Percentiles rank a stretch among this genome's conserved stretches.
phyloP scores from a whole-genome alignment of 2,113 vertebrate species.

The Tauraco erythrolophus region DNA sequence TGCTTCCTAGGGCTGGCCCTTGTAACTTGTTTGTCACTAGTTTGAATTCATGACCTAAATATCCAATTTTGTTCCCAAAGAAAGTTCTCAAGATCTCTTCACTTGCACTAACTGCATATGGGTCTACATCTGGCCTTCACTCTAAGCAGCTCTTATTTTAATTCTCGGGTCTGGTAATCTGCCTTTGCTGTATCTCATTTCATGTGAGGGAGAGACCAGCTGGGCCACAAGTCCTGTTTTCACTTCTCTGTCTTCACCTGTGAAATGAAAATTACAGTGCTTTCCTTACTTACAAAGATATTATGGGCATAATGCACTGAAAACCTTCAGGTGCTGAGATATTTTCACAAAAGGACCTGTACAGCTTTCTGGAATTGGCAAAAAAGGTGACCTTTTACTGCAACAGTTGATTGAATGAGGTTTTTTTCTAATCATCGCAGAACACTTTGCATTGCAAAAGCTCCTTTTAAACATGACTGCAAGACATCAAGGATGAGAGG shows the following conservation, averaged over 20 bases:
- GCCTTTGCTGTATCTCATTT: neutral
- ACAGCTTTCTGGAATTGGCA: neutral
- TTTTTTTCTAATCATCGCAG: neutral
- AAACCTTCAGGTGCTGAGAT: neutral
- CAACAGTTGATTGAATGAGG: neutral
- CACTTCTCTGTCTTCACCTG: neutral
- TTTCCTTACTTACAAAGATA: neutral
- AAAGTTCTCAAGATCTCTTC: neutral
- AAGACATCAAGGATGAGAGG: neutral
- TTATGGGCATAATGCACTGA: neutral
- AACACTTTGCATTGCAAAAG: neutral
- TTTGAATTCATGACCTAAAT: neutral
- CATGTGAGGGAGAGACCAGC: neutral
- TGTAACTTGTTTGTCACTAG: neutral
- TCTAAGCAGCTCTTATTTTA: neutral
- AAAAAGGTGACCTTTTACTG: neutral
- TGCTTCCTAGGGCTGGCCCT: neutral
- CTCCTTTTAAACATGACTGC: neutral
- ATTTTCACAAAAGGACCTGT: neutral
- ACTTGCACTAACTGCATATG: neutral
- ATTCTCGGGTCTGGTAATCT: neutral
- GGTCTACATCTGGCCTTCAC: neutral
- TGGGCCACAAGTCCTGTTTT: neutral
- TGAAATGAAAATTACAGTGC: neutral
- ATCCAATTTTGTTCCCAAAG: neutral